phyloP scores from a whole-genome alignment of 2,888 invertebrate genomes.

The Temnothorax rugatulus region DNA sequence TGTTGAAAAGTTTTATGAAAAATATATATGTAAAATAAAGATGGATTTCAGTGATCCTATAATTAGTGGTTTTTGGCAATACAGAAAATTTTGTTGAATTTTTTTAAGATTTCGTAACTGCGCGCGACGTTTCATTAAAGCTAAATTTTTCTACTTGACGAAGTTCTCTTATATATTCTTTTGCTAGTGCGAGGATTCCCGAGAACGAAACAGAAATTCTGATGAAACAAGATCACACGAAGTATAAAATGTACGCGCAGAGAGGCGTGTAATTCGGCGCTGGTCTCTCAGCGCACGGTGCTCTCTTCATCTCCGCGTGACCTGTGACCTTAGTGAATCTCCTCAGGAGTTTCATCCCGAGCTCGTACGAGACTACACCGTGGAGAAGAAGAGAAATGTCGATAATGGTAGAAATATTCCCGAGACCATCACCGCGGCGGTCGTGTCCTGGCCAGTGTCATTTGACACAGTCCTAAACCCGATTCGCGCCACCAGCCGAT shows the following conservation, averaged over 20 bases:
- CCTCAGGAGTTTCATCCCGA: slow-evolving; percentile 59
- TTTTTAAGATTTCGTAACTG: not conserved
- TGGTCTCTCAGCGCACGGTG: slow-evolving; percentile 75
- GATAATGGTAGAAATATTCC: slow-evolving; percentile 64
- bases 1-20: not conserved
- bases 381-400: slow-evolving; percentile 38
- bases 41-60: not conserved
- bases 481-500: slow-evolving; percentile 83
- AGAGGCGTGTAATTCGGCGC: slow-evolving; percentile 80
- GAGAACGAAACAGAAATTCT: not conserved
- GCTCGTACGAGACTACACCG: slow-evolving; percentile 56
- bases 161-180: not conserved
- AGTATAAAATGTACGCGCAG: slow-evolving; percentile 62
- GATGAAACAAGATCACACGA: slow-evolving; percentile 56
- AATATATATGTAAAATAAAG: not conserved
- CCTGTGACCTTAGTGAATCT: slow-evolving; percentile 79
- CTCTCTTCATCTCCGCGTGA: slow-evolving; percentile 81
- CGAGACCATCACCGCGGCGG: slow-evolving; percentile 62
- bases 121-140: not conserved
- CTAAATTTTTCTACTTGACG: not conserved
- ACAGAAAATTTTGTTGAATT: not conserved
- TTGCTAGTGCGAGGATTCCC: not conserved
- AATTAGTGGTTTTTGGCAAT: not conserved
- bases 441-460: slow-evolving; percentile 78
- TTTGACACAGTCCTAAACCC: slow-evolving; percentile 86